Evolutionary conservation across 2,797 vertebrate species (phyloP), one percentile per base, ranked within the genome.

Genomic region (Balearica regulorum): DNA sequence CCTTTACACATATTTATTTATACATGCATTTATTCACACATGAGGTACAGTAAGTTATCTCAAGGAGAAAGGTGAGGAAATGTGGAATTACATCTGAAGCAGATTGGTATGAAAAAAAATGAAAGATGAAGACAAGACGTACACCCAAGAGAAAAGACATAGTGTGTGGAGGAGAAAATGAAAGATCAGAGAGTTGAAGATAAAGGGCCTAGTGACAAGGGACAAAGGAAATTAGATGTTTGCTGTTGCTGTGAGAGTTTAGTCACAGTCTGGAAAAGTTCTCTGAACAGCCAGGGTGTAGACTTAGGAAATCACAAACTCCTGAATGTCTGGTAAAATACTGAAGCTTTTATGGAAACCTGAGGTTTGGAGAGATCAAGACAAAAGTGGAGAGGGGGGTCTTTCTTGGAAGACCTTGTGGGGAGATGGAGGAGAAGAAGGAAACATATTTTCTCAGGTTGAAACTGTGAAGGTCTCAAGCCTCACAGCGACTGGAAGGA

Each of bases 321-420:
- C 39, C 69, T 44, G 22, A 73, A 75, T 29, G 8, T 22, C 12
- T 83, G 33, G 15, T 65, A 48, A 75, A 93, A 81, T 41, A 46
- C 29, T 25, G 61, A 86, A 83, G 26, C 15, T 93, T 66, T 54
- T 69, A 48, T 61, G 21, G 73, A 83, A 78, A 55, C 19, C 19
- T 37, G 31, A 51, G 13, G 5, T 83, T 75, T 76, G 13, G 26
- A 76, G 49, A 60, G n/a, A 53, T 46, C 18, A 78, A 64, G 53
- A 77, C 31, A 73, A n/a, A 43, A 5, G 6, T 6, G 1, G 5
- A 2, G 3, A 13, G 5, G 5, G 5, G 51, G 26, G 8, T 58
- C 39, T 49, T 66, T 57, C 58, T 61, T 83, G 31, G 29, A 76
- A 68, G 26, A 54, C 3, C 2, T 71, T 86, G 64, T 49, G 16